Base-by-base conservation (phyloP, 2,888 invertebrate genomes). In the Erebia aethiops region DNA sequence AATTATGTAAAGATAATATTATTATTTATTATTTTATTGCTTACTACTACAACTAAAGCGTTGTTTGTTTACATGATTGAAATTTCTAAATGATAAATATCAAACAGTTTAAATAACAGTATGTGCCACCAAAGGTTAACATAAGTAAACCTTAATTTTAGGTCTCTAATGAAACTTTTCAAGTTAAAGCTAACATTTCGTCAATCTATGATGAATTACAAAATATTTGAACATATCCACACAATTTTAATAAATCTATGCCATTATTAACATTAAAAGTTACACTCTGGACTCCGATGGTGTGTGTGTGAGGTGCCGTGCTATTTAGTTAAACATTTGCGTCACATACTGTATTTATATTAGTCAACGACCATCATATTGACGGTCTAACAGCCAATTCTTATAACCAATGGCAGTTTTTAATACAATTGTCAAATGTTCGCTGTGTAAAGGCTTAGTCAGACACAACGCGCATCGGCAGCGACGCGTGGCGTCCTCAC, bases 341-440 rank as follows among this genome's bases (percentile, higher is more conserved):
- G n/a, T 60, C 16, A 14, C 60, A 60, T 60, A 16, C 41, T 60
- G 41, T 8, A 3, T 26, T 26, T 13, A 9, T n/a, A n/a, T 52
- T 63, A 21, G 9, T 18, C 26, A 26, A 63, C 49, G 21, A 18
- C 61, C 61, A 18, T 61, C 43, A 18, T 18, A 35, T 2, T n/a
- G 8, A 61, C 10, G 60, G 21, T 49, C 46, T 18, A 46, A 62
- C 62, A 62, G 62, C 43, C 62, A 46, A 62, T 64, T 51, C 51
- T 52, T 64, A 46, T 16, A 51, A 46, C 13, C 65, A 65, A 56
- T 65, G 56, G 65, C 65, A 65, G 65, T 65, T 56, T 21, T 43
- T 18, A n/a, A 58, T 49, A 49, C 49, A 16, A 67, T 57, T 26
- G 26, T 67, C 65, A 18, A 65, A 56, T 65, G 16, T 64, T 56